Evolutionary conservation across 37 sponge, comb jelly and placozoan genomes (phyloP), one percentile per base, ranked within the genome.

Genomic region (Tethya wilhelma): DNA sequence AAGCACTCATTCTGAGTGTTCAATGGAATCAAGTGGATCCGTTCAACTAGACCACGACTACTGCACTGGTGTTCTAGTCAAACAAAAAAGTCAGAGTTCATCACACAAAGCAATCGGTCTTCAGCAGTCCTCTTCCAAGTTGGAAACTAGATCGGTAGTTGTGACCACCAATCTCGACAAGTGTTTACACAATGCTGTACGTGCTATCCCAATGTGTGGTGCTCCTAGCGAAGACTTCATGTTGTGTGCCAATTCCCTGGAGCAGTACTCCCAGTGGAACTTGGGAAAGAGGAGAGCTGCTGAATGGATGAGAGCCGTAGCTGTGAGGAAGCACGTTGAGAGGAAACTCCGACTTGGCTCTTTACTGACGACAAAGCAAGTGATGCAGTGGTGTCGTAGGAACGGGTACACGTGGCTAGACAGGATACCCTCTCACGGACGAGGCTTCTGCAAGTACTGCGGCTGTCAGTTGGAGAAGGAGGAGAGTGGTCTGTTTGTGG

Each of bases 231-330:
- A 81, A 11, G 68, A 59, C 7, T 70, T 64, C 62, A 56, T 46
- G 14, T 80, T 89, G 38, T 56, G 69, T 12, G 96, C 96, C 29
- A 17, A 58, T 17, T 68, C 83, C 22, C 26, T 78, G 42, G 83
- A 69, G 22, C 74, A 85, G 60, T 95, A 68, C 44, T 39, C 65
- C 39, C 34, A 26, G 45, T 95, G 96, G 96, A 66, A 53, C 40
- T 33, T 92, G 33, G 82, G 81, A 12, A 78, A 85, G 64, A 77
- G 81, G 63, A 60, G 93, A 37, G 89, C 96, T 6, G 32, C 71
- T 8, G 96, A 95, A 79, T 95, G 96, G 96, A 88, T 86, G 86
- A 75, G 96, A 64, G 96, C 96, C 8, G 80, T 87, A 1, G 81
- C 88, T 11, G 55, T 87, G 20, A 74, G 56, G 53, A 58, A 39